These are phyloP conservation scores for Capitella teleta DNA, from an alignment of 1,140 invertebrate genomes.

Conservation along the genomic window DNA sequence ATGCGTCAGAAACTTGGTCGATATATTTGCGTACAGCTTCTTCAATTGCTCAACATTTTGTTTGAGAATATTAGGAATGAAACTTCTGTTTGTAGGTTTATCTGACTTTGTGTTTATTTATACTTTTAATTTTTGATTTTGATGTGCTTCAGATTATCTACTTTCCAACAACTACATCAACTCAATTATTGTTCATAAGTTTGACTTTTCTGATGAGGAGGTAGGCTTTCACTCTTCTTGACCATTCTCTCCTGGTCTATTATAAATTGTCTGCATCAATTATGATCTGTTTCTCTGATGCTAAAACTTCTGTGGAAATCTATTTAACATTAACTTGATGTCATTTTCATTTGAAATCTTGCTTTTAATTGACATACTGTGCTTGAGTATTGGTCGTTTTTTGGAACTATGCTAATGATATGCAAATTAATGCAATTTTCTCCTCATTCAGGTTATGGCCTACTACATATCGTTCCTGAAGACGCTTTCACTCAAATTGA, in stretches of 20 bases:
- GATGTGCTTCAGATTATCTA: conserved; percentile 77
- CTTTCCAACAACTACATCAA: conserved; percentile 99
- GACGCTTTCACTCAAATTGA: conserved; percentile 95
- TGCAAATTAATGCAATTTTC: too few relatives aligned
- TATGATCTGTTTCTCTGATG: too few relatives aligned
- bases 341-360: too few relatives aligned
- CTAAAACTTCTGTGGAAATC: too few relatives aligned
- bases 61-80: conserved; percentile 99
- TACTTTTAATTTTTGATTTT: not conserved
- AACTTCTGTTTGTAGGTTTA: conserved; percentile 88
- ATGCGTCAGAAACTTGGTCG: conserved; percentile 95
- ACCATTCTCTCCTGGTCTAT: too few relatives aligned
- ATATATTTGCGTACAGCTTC: conserved; percentile 91
- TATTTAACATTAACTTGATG: too few relatives aligned
- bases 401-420: too few relatives aligned
- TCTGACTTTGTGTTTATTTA: not conserved
- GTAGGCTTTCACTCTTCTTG: too few relatives aligned
- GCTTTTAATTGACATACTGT: too few relatives aligned
- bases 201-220: conserved; percentile 99
- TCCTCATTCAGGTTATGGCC: conserved; percentile 68
- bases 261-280: too few relatives aligned
- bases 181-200: conserved; percentile 97
- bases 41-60: conserved; percentile 96
- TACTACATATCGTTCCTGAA: conserved; percentile 99
- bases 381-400: too few relatives aligned